A percentile compares a stretch with the other conserved stretches of the same genome.
These are phyloP conservation scores for Lutraria rhynchaena DNA, from an alignment of 1,140 invertebrate genomes.

Conservation along the genomic window DNA sequence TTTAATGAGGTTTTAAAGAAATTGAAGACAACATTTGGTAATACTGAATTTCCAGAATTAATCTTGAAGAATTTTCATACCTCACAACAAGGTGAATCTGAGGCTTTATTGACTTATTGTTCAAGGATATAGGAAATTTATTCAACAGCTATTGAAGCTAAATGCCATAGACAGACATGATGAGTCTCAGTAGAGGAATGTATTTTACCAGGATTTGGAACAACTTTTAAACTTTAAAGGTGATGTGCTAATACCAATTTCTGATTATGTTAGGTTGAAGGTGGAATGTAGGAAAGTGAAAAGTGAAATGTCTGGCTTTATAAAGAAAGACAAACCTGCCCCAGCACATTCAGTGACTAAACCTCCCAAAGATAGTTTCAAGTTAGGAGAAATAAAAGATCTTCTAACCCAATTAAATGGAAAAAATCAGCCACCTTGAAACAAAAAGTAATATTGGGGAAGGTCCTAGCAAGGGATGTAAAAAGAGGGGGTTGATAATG, in stretches of 20 bases:
- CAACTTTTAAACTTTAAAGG: constrained; percentile 8
- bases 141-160: constrained; percentile 13
- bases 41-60: constrained; percentile 3
- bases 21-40: constrained; percentile 8
- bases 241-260: not conserved
- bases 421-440: not conserved
- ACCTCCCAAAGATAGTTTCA: not conserved
- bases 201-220: constrained; percentile 21
- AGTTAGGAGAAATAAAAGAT: constrained; percentile 1
- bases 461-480: too few species aligned
- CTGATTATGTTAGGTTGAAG: constrained; percentile 37
- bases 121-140: constrained; percentile 35
- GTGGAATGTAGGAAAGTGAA: constrained; percentile 19
- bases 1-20: constrained; percentile 5
- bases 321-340: not conserved
- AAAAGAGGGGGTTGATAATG: too few species aligned
- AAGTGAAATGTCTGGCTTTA: not conserved
- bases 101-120: constrained; percentile 2
- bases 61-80: constrained; percentile 36
- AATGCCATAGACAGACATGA: not conserved
- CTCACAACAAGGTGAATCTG: constrained; percentile 5
- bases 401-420: not conserved
- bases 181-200: constrained; percentile 1
- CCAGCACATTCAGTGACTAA: not conserved
- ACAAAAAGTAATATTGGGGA: too few species aligned